Base-by-base conservation (phyloP, 2,113 vertebrate species). In the Oreochromis spilurus region DNA sequence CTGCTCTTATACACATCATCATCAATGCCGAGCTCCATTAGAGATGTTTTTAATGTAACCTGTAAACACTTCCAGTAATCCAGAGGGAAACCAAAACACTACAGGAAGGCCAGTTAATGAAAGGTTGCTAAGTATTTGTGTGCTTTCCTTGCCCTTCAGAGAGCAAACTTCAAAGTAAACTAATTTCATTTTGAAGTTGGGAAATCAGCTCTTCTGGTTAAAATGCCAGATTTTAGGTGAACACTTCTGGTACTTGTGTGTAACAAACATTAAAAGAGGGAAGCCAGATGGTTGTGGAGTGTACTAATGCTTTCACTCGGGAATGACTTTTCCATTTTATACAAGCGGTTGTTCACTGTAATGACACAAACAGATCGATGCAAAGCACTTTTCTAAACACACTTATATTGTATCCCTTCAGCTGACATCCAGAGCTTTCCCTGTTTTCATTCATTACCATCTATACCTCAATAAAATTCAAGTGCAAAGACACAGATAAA, bases 331-430 rank as follows among this genome's bases (percentile, higher is more conserved):
- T 83, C 88, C 12, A 84, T 90, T 91, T 79, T 84, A 17, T 80
- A 57, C 79, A 43, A 84, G 36, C 34, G 19, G 29, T 26, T 36
- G 7, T 70, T 43, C 0, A 10, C 57, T 78, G 52, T 83, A 90
- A 89, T 40, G 82, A 55, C 55, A 87, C 62, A 87, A 93, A 92
- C 82, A 86, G 91, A 93, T 95, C 90, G 14, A 94, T 93, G 87
- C 31, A 75, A 85, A 90, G 45, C n/a, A 54, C 86, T 55, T 86
- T 81, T 84, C 31, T 79, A 60, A 80, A 83, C 54, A 19, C 17
- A 48, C 36, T 48, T 81, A 84, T 58, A 83, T 3, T 87, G 26
- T 3, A 77, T 50, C 75, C 5, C 9, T 45, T 12, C 60, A 48
- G 75, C 82, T 58, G 38, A 62, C n/a, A n/a, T 85, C 79, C 57